phyloP scores from a whole-genome alignment of 2,113 vertebrate species.

The Micronisus gabar region DNA sequence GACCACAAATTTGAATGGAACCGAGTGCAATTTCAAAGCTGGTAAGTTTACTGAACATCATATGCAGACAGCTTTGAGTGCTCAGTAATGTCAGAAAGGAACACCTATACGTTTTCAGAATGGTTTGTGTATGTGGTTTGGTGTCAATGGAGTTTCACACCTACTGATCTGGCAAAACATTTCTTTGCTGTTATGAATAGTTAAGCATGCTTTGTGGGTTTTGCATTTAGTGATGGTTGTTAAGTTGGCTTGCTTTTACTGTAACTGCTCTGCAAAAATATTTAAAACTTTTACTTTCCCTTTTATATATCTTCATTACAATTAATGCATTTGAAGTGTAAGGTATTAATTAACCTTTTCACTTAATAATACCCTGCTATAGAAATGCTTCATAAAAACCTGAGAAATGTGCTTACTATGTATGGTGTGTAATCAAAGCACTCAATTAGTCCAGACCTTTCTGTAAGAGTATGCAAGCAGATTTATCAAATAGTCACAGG shows the following conservation, averaged over 20 bases:
- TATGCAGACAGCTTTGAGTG: background rate
- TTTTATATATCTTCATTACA: background rate
- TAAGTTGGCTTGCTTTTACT: background rate
- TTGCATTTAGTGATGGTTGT: background rate
- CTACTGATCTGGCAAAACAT: background rate
- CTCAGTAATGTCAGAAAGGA: background rate
- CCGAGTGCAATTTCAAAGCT: slow-evolving; percentile 84
- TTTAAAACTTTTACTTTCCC: background rate
- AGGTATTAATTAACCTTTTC: background rate
- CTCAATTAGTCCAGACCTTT: background rate
- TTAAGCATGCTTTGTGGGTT: background rate
- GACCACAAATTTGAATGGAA: slow-evolving; percentile 98
- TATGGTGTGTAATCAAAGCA: background rate
- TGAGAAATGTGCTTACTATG: background rate
- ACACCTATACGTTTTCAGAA: background rate
- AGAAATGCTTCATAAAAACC: background rate
- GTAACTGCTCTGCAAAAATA: background rate
- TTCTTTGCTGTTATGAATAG: background rate
- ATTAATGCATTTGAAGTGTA: background rate
- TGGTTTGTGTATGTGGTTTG: background rate
- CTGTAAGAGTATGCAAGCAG: background rate
- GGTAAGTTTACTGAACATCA: slow-evolving; percentile 65
- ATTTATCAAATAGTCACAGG: background rate
- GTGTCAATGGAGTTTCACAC: background rate
- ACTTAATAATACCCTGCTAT: background rate